Evolutionary conservation across 2,888 invertebrate genomes (phyloP).

Genomic region (Eristalis tenax): DNA sequence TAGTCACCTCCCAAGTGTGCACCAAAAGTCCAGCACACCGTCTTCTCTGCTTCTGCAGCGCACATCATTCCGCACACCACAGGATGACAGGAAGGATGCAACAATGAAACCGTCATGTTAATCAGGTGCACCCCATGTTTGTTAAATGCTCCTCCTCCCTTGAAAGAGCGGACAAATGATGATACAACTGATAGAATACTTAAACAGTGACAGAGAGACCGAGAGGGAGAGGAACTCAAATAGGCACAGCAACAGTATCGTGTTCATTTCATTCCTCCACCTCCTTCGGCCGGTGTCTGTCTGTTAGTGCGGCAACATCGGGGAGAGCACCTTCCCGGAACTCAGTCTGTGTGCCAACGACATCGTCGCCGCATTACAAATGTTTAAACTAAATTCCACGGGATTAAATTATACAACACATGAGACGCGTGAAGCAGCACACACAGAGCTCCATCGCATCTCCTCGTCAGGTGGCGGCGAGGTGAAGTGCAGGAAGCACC

Average conservation of each 20-base stretch:
- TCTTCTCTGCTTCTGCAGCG: background rate
- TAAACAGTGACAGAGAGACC: constrained; percentile 42
- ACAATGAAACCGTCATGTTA: constrained; percentile 70
- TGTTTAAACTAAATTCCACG: constrained; percentile 70
- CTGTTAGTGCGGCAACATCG: background rate
- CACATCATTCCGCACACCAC: background rate
- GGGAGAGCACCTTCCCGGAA: constrained; percentile 60
- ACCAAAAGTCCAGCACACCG: constrained; percentile 1
- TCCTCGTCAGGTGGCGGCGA: background rate
- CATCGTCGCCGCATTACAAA: constrained; percentile 59
- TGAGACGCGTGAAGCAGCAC: constrained; percentile 56
- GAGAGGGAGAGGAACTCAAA: constrained; percentile 29
- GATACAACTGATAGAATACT: constrained; percentile 69
- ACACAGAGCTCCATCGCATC: background rate
- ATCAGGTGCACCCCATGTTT: constrained; percentile 70
- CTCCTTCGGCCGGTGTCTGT: constrained; percentile 7
- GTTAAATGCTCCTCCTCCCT: constrained; percentile 56
- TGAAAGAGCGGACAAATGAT: constrained; percentile 62
- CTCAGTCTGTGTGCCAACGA: constrained; percentile 22
- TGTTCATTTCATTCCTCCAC: background rate
- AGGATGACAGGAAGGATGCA: constrained; percentile 9
- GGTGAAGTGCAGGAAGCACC: background rate
- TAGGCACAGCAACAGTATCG: constrained; percentile 19
- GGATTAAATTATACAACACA: constrained; percentile 67
- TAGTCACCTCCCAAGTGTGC: constrained; percentile 54